phyloP scores from a whole-genome alignment of 2,113 vertebrate species.

The Thinocorus orbignyianus region DNA sequence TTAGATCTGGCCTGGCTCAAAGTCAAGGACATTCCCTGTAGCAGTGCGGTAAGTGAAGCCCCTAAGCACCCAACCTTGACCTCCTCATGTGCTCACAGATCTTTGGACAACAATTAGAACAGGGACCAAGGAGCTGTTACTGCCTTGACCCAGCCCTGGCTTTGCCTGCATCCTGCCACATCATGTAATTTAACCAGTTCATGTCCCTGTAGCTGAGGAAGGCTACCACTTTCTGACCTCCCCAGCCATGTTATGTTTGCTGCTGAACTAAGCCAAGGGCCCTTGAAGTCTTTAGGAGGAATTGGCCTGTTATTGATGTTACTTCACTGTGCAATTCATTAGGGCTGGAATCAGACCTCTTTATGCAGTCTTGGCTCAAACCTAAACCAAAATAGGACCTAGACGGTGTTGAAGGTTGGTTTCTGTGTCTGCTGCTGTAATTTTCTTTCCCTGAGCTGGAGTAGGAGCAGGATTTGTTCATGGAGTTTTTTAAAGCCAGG shows the following conservation, averaged over 20 bases:
- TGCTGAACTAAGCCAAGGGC: neutral
- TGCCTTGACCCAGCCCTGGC: neutral
- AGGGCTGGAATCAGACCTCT: neutral
- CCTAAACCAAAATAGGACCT: neutral
- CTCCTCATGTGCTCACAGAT: neutral
- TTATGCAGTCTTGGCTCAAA: neutral
- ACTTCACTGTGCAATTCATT: neutral
- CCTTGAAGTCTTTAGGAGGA: neutral
- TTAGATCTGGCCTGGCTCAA: slow-evolving; percentile 98
- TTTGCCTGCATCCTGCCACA: neutral
- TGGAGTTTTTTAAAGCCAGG: neutral
- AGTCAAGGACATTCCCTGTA: slow-evolving; percentile 97
- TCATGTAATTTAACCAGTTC: neutral
- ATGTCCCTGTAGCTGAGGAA: too few species aligned
- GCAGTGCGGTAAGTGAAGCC: slow-evolving; percentile 90
- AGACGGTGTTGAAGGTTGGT: neutral
- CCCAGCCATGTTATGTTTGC: neutral
- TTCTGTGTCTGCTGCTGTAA: neutral
- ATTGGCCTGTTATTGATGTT: neutral
- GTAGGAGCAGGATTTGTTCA: neutral
- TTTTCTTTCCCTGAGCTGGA: neutral
- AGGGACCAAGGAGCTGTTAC: neutral
- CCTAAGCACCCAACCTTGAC: neutral
- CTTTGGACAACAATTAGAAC: neutral
- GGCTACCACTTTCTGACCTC: neutral